Percentiles rank a stretch among this genome's conserved stretches.
phyloP scores from a whole-genome alignment of 2,113 vertebrate genomes.

The Plestiodon gilberti region DNA sequence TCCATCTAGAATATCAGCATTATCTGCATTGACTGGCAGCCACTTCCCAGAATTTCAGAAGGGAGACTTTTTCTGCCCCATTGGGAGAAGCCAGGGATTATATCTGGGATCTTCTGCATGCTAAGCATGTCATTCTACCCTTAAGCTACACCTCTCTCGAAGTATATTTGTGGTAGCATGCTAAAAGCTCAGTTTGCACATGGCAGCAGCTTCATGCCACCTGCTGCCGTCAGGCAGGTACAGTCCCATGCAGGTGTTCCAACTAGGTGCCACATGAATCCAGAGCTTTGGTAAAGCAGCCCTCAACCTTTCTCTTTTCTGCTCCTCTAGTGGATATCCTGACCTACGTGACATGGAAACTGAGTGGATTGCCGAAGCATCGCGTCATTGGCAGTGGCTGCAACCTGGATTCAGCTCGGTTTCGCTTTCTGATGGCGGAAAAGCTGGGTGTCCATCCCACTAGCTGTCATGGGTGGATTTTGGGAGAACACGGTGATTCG shows the following conservation, averaged over 20 bases:
- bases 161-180: not conserved
- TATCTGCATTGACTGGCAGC: too few species aligned
- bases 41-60: too few species aligned
- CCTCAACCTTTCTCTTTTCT: not conserved
- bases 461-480: constrained; percentile 96
- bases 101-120: not conserved
- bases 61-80: too few species aligned
- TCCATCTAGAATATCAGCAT: too few species aligned
- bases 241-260: too few species aligned
- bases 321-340: constrained; percentile 88
- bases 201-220: not conserved
- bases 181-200: not conserved
- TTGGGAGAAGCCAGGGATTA: too few species aligned
- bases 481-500: constrained; percentile 96
- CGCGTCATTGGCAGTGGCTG: constrained; percentile 96
- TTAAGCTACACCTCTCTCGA: not conserved
- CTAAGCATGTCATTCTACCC: too few species aligned
- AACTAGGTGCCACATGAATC: not conserved
- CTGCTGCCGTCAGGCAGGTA: not conserved
- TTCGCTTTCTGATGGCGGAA: constrained; percentile 91
- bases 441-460: constrained; percentile 89
- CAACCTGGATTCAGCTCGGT: constrained; percentile 96
- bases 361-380: constrained; percentile 95
- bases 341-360: constrained; percentile 97
- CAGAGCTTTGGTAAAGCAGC: not conserved